phyloP scores from a whole-genome alignment of 2,888 invertebrate species.

The Dinocampus coccinellae region DNA sequence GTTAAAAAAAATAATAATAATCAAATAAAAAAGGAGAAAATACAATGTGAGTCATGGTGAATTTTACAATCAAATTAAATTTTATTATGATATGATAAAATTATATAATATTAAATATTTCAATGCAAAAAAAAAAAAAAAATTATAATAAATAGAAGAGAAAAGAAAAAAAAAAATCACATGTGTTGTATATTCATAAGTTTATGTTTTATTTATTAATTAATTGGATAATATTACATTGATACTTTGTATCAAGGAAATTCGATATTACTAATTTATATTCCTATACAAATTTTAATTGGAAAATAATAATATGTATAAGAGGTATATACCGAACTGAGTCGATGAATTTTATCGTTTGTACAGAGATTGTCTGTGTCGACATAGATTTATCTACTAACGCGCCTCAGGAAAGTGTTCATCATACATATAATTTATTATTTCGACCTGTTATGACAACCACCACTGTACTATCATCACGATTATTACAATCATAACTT shows the following conservation, averaged over 20 bases:
- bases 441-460: conserved; percentile 1
- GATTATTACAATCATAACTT: not conserved
- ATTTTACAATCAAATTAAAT: not conserved
- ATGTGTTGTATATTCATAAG: not conserved
- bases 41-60: not conserved
- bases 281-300: too few relatives aligned
- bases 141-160: too few relatives aligned
- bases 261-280: too few relatives aligned
- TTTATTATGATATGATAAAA: not conserved
- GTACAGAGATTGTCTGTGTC: not conserved
- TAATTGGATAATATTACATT: too few relatives aligned
- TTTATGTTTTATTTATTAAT: too few relatives aligned
- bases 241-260: not conserved
- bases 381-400: not conserved
- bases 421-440: not conserved
- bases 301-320: not conserved
- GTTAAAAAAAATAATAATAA: not conserved
- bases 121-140: not conserved
- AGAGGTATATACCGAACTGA: not conserved
- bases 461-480: not conserved
- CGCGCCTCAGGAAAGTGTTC: not conserved
- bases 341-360: not conserved
- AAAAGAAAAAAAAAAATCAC: too few relatives aligned
- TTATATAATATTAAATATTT: not conserved
- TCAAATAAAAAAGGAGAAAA: not conserved